Percentiles rank a stretch among this genome's conserved stretches.
phyloP scores from a whole-genome alignment of 1,140 invertebrate genomes.

The Berghia stephanieae region DNA sequence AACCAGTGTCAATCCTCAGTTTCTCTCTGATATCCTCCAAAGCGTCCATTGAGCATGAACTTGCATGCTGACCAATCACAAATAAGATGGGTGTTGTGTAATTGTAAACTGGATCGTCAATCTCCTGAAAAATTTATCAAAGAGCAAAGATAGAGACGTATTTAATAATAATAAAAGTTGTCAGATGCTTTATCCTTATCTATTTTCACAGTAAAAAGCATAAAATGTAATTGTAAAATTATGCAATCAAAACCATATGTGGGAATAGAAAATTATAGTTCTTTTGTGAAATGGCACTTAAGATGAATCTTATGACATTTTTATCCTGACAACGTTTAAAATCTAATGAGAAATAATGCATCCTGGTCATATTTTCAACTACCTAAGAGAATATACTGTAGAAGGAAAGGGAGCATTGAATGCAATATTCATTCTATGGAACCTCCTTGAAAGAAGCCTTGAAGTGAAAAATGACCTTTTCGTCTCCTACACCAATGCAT shows the following conservation, averaged over 20 bases:
- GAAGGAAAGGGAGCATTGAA: background rate
- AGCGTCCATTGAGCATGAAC: slow-evolving; percentile 74
- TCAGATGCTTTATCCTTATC: too few species aligned
- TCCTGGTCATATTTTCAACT: background rate
- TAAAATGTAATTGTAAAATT: background rate
- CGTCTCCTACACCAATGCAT: too few species aligned
- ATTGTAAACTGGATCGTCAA: slow-evolving; percentile 81
- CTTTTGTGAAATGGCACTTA: background rate
- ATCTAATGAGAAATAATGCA: background rate
- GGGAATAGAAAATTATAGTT: background rate
- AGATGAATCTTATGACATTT: too few species aligned
- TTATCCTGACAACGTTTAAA: too few species aligned
- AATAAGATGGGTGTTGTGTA: slow-evolving; percentile 80
- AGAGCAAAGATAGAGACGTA: background rate
- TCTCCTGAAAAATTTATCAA: slow-evolving; percentile 66
- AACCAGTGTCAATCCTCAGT: slow-evolving; percentile 79
- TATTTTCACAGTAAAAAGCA: slow-evolving; percentile 10
- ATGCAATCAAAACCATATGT: background rate
- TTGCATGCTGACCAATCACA: slow-evolving; percentile 81
- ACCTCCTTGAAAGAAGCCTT: too few species aligned
- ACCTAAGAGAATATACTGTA: background rate
- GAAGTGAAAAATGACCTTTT: too few species aligned
- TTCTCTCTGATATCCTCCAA: slow-evolving; percentile 80
- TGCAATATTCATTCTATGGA: background rate
- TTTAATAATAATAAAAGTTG: too few species aligned